Base-by-base conservation (phyloP, 2,797 vertebrate genomes). In the Smutsia gigantea region DNA sequence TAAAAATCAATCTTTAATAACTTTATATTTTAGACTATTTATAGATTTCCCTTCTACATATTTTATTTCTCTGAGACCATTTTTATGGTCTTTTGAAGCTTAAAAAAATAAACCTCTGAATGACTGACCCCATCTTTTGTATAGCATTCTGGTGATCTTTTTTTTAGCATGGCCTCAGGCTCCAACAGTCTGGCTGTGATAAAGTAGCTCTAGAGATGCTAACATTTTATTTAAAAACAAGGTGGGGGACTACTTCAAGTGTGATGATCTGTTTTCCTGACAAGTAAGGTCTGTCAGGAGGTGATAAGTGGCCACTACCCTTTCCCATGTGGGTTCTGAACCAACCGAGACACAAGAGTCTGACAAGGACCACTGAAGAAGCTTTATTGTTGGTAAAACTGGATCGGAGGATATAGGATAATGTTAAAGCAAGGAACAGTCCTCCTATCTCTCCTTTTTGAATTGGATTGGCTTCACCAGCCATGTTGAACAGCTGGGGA, bases 1-100 rank as follows among this genome's bases (percentile, higher is more conserved):
- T 82, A 66, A 95, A 94, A 87, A 95, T 93, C 14, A 71, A 4
- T 95, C 94, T 96, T 96, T 81, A 94, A 90, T 87, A 94, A 78
- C 34, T 77, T 39, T 85, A 2, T 78, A 84, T 89, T 71, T 93
- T 87, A 96, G 90, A 68, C 57, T 31, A n/a, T 64, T 96, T 92
- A 57, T 63, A 69, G 78, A 96, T 89, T 83, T 96, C 74, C 68
- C 29, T 93, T 96, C 94, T 90, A 57, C 71, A 78, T 96, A 75
- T 25, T 96, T 98, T 84, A 46, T 69, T 71, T 87, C 19, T 27
- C 69, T 34, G 85, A 69, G 5, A 57, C 87, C 49, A 61, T 86
- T 79, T 85, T 93, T 84, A 71, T 25, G 49, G 81, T 51, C 59
- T 49, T 91, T 75, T 87, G 83, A 88, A 78, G 25, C 42, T 77